Conservation (phyloP, 1,140 invertebrate species). For the Drosophila nikananu region DNA sequence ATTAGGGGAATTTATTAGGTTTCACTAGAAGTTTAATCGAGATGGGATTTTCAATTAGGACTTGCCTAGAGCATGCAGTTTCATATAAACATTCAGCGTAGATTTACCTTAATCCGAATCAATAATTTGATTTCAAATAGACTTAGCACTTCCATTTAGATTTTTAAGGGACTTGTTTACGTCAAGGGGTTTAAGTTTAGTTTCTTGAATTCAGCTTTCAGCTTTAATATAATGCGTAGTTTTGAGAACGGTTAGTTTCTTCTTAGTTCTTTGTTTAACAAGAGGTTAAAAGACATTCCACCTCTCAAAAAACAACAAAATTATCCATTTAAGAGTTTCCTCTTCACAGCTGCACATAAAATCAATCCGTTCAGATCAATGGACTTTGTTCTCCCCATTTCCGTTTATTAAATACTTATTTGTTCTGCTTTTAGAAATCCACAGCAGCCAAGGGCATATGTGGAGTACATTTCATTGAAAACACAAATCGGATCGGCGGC, state of each 20-base stretch:
- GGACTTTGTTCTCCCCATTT: not conserved
- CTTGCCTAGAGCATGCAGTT: not conserved
- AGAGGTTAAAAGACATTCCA: accelerated
- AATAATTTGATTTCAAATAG: not conserved
- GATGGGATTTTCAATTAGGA: not conserved
- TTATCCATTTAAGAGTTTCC: not conserved
- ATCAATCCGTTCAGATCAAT: conserved; percentile 20
- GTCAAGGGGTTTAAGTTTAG: not conserved
- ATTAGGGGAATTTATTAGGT: conserved; percentile 18
- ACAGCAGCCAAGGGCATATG: conserved; percentile 16
- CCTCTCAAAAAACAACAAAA: not conserved
- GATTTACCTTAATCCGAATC: not conserved
- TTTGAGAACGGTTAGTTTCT: not conserved
- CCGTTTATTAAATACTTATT: not conserved
- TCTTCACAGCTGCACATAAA: not conserved
- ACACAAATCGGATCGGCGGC: conserved; percentile 41
- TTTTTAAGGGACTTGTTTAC: not conserved
- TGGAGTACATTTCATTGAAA: conserved; percentile 25
- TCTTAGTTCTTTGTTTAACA: too few species aligned
- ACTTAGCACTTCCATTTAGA: not conserved
- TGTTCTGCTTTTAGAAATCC: not conserved
- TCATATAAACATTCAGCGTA: not conserved
- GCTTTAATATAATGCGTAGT: not conserved
- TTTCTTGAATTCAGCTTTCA: too few species aligned
- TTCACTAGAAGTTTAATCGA: not conserved